Evolutionary conservation across 1,140 invertebrate species (phyloP).

Genomic region (Zeugodacus cucurbitae): DNA sequence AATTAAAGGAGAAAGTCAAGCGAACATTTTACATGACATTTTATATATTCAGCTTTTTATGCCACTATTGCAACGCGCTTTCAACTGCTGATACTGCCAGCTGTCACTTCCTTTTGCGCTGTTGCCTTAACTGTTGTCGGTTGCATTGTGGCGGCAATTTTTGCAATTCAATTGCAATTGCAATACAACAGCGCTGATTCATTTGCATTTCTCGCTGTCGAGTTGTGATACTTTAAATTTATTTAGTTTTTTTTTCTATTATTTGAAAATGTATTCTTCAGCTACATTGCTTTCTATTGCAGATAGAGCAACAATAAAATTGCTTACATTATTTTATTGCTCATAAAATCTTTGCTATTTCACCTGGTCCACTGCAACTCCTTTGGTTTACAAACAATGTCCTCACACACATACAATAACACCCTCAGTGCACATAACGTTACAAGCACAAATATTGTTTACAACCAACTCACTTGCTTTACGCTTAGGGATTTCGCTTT

Average conservation of each 20-base stretch:
- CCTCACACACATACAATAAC: not conserved
- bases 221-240: not conserved
- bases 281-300: too few relatives aligned
- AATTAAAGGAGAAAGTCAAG: not conserved
- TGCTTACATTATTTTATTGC: not conserved
- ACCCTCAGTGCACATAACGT: not conserved
- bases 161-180: not conserved
- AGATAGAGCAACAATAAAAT: too few relatives aligned
- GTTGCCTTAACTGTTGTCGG: not conserved
- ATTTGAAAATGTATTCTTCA: not conserved
- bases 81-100: not conserved
- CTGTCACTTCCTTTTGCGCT: not conserved
- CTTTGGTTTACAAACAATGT: not conserved
- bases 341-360: not conserved
- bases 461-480: not conserved
- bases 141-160: not conserved
- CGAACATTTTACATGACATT: not conserved
- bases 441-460: not conserved
- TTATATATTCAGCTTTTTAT: not conserved
- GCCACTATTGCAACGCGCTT: not conserved
- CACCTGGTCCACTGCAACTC: not conserved
- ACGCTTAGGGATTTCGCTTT: not conserved
- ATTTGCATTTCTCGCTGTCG: not conserved
- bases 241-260: not conserved
- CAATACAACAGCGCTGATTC: not conserved